Evolutionary conservation across 2,113 vertebrate species (phyloP).

Genomic region (Silurus glanis): DNA sequence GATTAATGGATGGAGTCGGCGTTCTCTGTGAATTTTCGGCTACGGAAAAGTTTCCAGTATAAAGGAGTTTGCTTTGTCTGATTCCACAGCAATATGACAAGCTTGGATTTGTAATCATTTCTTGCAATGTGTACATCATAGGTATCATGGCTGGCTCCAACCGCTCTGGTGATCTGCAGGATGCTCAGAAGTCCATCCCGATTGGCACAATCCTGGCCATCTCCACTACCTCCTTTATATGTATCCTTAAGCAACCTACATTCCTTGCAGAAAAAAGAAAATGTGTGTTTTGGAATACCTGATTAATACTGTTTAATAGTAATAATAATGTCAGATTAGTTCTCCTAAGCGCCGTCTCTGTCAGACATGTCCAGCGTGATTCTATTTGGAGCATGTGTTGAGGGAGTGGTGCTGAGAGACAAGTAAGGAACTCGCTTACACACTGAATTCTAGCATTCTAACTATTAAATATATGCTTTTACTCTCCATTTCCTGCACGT

Average conservation of each 20-base stretch:
- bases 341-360: constrained; percentile 64
- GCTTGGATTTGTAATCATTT: not conserved
- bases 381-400: constrained; percentile 94
- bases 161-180: constrained; percentile 83
- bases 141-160: constrained; percentile 92
- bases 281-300: not conserved
- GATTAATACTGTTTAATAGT: not conserved
- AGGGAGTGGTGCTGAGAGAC: constrained; percentile 90
- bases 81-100: not conserved
- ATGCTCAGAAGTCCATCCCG: constrained; percentile 88
- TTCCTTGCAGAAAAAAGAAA: not conserved
- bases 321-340: not conserved
- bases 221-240: constrained; percentile 83
- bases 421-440: constrained; percentile 76
- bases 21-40: not conserved
- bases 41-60: too few species aligned
- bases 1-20: not conserved
- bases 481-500: not conserved
- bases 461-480: not conserved
- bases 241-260: constrained; percentile 76
- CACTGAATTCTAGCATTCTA: too few species aligned
- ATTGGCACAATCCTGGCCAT: constrained; percentile 87
- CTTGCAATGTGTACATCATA: constrained; percentile 53
- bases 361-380: constrained; percentile 88
- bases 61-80: not conserved